Base-by-base conservation (phyloP, 2,888 invertebrate species). In the Gisinianus flammeolus region DNA sequence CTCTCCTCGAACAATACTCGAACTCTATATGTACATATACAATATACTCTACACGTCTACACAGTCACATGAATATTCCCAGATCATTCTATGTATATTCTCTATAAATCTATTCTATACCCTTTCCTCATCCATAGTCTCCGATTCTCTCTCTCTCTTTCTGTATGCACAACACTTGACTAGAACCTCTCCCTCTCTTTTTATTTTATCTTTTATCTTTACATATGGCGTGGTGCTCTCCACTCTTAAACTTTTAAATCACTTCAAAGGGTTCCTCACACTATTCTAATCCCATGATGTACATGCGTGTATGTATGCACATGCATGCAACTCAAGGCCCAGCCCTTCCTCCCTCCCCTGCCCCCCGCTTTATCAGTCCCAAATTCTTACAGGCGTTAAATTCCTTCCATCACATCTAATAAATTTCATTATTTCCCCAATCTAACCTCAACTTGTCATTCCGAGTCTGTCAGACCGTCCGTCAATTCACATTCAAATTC, bases 211-310 rank as follows among this genome's bases (percentile, higher is more conserved):
- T 26, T 28, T 22, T 24, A 26, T 12, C 44, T 44, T 5, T 28
- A 26, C 26, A 62, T 28, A 62, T 16, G 26, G 62, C 24, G 26
- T 30, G 26, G 26, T 62, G 62, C 26, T 16, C 62, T 26, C 3
- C 24, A 24, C 6, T 44, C 28, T 26, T 26, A 62, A 62, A 28
- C 28, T 30, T 19, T 28, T 28, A 30, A 62, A 64, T 73, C 62
- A 33, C 35, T 62, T 64, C 35, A 73, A 73, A 73, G 74, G 74
- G 31, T 52, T 74, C 10, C 67, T 52, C 56, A n/a, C 56, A n/a
- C 24, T 64, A 74, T 66, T 64, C 30, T 74, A 66, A 58, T 64
- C 26, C 22, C 24, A 64, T 19, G 12, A 6, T 44, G 44, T 28
- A 26, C 64, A 62, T 35, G 12, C n/a, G n/a, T n/a, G n/a, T n/a